phyloP scores from a whole-genome alignment of 2,113 vertebrate genomes.

The Tricholaema leucomelas region DNA sequence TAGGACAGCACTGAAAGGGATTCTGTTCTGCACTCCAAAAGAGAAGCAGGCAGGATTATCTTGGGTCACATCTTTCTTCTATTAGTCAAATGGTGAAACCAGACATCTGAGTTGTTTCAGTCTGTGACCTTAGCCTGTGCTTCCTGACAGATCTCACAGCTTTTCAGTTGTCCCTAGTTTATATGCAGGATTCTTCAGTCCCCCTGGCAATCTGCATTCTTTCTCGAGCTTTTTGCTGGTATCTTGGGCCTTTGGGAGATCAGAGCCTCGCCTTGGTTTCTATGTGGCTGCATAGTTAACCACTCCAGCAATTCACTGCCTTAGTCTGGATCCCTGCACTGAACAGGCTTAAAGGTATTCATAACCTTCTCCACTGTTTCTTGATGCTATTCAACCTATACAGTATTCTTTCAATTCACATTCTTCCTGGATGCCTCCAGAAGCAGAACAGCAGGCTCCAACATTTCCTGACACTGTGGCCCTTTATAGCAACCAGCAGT shows the following conservation, averaged over 20 bases:
- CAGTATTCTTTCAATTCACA: neutral
- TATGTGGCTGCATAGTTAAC: neutral
- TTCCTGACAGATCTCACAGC: slow-evolving; percentile 18
- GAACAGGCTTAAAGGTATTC: neutral
- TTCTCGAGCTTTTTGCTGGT: neutral
- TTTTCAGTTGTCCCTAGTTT: slow-evolving; percentile 35
- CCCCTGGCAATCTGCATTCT: slow-evolving; percentile 15
- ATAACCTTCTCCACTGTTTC: neutral
- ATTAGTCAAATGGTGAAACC: slow-evolving; percentile 26
- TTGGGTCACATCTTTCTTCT: slow-evolving; percentile 53
- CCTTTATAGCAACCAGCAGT: slow-evolving; percentile 46
- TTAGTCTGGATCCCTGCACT: neutral
- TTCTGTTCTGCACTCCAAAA: slow-evolving; percentile 9
- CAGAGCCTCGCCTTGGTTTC: neutral
- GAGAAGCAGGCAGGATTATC: slow-evolving; percentile 41
- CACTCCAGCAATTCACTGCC: neutral
- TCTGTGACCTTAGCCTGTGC: slow-evolving; percentile 15
- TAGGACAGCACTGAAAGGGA: slow-evolving; percentile 14
- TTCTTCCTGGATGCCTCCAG: slow-evolving; percentile 20
- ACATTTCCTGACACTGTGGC: slow-evolving; percentile 1
- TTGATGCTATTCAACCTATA: neutral
- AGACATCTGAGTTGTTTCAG: slow-evolving; percentile 53
- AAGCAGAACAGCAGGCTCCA: slow-evolving; percentile 27
- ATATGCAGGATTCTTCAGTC: slow-evolving; percentile 29
- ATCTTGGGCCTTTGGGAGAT: neutral